Percentiles rank a stretch among this genome's conserved stretches.
Evolutionary conservation across 2,888 invertebrate genomes (phyloP).

Genomic region (Myathropa florea): DNA sequence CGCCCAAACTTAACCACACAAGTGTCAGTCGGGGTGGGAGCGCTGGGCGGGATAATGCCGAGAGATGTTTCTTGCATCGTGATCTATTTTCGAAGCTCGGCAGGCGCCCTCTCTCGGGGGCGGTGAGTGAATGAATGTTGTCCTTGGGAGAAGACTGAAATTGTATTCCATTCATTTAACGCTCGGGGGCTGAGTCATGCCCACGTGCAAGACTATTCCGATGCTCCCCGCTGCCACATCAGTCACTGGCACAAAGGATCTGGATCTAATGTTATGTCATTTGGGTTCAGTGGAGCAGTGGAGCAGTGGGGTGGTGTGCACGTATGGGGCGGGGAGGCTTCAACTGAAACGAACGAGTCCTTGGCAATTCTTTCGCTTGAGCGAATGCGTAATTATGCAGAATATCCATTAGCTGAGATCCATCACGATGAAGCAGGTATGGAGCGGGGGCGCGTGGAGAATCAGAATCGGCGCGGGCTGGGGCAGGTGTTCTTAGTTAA

Average conservation of each 20-base stretch:
- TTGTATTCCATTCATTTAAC: conserved; percentile 55
- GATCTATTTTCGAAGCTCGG: conserved; percentile 27
- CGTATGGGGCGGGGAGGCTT: background rate
- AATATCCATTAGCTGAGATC: conserved; percentile 68
- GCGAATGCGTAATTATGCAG: conserved; percentile 68
- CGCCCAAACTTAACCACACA: background rate
- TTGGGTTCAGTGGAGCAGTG: conserved; percentile 61
- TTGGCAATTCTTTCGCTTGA: conserved; percentile 55
- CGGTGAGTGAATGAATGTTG: conserved; percentile 55
- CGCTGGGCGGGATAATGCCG: background rate
- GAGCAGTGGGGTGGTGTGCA: too few species aligned
- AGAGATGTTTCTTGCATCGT: conserved; percentile 2
- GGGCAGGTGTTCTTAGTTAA: conserved; percentile 49
- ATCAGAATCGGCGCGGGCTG: background rate
- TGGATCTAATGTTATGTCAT: conserved; percentile 61
- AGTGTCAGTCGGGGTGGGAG: background rate
- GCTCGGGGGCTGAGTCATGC: background rate
- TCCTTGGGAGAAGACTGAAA: conserved; percentile 55
- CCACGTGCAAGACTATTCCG: background rate
- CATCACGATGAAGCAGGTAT: conserved; percentile 1
- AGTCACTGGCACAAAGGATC: conserved; percentile 45
- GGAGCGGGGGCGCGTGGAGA: background rate
- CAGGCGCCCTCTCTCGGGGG: too few species aligned
- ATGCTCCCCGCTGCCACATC: background rate
- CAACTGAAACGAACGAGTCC: conserved; percentile 9